Evolutionary conservation across 2,797 vertebrate genomes (phyloP).

Genomic region (Mallotus villosus): DNA sequence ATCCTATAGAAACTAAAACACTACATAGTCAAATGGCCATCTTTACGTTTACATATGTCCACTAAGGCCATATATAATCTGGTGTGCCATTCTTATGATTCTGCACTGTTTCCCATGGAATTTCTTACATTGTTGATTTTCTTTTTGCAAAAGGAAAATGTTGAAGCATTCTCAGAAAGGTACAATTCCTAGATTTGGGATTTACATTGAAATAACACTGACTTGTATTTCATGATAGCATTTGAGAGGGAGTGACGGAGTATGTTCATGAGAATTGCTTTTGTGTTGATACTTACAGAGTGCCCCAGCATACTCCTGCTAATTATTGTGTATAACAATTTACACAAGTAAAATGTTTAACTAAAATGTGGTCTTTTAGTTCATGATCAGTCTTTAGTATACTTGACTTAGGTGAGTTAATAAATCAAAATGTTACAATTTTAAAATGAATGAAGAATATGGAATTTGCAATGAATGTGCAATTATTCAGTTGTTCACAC

Average conservation of each 20-base stretch:
- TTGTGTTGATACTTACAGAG: slow-evolving; percentile 20
- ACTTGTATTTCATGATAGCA: slow-evolving; percentile 12
- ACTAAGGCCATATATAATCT: slow-evolving; percentile 53
- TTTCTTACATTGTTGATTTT: slow-evolving; percentile 36
- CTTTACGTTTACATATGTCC: slow-evolving; percentile 49
- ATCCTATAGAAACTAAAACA: slow-evolving; percentile 41
- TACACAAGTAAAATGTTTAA: slow-evolving; percentile 13
- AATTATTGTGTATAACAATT: slow-evolving; percentile 29
- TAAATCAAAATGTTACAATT: background rate
- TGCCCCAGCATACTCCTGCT: slow-evolving; percentile 16
- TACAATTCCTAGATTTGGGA: slow-evolving; percentile 12
- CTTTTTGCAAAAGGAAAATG: slow-evolving; percentile 19
- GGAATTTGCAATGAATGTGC: slow-evolving; percentile 22
- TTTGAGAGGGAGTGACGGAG: slow-evolving; percentile 1
- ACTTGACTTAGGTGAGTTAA: background rate
- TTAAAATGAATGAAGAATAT: slow-evolving; percentile 1
- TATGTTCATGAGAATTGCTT: slow-evolving; percentile 9
- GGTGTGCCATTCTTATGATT: slow-evolving; percentile 57
- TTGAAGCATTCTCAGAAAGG: background rate
- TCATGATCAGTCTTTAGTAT: slow-evolving; percentile 1
- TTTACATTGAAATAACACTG: slow-evolving; percentile 3
- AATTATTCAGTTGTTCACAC: slow-evolving; percentile 22
- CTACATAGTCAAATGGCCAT: slow-evolving; percentile 51
- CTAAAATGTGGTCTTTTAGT: background rate
- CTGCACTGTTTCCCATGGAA: slow-evolving; percentile 48